Percentiles rank a stretch among this genome's conserved stretches.
phyloP scores from a whole-genome alignment of 2,113 vertebrate genomes.

The Salvator merianae region DNA sequence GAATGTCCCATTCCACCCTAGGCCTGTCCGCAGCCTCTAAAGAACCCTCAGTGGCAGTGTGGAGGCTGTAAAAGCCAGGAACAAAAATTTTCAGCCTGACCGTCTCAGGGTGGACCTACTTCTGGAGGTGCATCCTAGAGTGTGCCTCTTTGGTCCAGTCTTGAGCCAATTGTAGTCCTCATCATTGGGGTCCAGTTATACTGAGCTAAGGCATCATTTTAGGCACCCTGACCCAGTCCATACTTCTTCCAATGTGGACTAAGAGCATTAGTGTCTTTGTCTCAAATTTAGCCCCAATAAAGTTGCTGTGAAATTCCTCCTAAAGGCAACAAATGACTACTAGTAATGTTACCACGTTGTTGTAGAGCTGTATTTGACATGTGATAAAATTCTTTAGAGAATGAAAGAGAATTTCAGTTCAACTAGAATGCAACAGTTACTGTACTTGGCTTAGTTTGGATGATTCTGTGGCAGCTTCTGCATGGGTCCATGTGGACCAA shows the following conservation, averaged over 20 bases:
- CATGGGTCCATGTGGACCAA: neutral
- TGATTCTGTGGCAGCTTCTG: neutral
- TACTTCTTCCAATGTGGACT: neutral
- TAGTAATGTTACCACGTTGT: neutral
- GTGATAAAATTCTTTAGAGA: neutral
- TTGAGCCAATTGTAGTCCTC: too few relatives aligned
- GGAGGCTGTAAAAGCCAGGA: too few relatives aligned
- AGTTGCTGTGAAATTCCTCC: neutral
- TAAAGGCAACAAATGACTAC: neutral
- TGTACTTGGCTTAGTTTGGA: neutral
- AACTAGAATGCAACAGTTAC: neutral
- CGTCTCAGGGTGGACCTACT: too few relatives aligned
- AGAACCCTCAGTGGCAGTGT: too few relatives aligned
- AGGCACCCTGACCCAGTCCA: neutral
- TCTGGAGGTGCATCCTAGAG: too few relatives aligned
- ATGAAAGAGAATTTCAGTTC: neutral
- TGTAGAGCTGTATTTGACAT: neutral
- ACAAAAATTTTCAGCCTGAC: too few relatives aligned
- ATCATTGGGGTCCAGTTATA: neutral
- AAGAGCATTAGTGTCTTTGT: neutral
- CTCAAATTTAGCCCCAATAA: neutral
- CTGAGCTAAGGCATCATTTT: neutral
- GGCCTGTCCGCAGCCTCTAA: too few relatives aligned
- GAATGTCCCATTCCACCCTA: too few relatives aligned
- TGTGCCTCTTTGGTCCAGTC: too few relatives aligned